phyloP scores from a whole-genome alignment of 2,113 vertebrate species.

The Ceyx melanurus region DNA sequence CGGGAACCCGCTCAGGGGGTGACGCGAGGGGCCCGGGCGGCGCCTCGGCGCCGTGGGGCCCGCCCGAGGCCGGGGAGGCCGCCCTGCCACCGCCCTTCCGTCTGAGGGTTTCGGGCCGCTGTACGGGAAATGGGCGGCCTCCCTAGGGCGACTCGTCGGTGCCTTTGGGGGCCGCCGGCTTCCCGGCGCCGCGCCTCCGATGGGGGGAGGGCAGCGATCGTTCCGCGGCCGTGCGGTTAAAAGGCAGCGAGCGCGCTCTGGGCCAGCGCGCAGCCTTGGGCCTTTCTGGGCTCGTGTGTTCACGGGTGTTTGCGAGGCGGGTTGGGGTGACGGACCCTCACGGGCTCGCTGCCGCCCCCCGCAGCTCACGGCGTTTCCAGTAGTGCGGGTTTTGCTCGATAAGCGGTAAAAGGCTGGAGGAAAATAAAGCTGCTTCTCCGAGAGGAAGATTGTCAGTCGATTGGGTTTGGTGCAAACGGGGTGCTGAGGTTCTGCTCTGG shows the following conservation, averaged over 20 bases:
- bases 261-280: accelerated
- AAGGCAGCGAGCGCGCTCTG: accelerated
- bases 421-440: accelerated
- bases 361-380: accelerated
- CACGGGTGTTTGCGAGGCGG: too few relatives aligned
- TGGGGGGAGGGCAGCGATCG: accelerated
- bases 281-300: too few relatives aligned
- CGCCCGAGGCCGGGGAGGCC: accelerated
- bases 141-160: neutral
- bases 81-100: accelerated
- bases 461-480: neutral
- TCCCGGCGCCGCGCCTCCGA: neutral
- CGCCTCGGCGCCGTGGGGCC: too few relatives aligned
- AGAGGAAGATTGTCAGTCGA: neutral
- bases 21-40: too few relatives aligned
- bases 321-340: accelerated
- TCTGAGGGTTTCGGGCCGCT: neutral
- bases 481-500: accelerated
- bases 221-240: accelerated
- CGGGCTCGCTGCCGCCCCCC: accelerated
- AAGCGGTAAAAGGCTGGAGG: too few relatives aligned
- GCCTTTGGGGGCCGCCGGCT: neutral
- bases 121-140: too few relatives aligned
- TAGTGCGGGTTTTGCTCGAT: accelerated
- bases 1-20: too few relatives aligned